Evolutionary conservation across 2,797 vertebrate species (phyloP).

Genomic region (Falco columbarius): DNA sequence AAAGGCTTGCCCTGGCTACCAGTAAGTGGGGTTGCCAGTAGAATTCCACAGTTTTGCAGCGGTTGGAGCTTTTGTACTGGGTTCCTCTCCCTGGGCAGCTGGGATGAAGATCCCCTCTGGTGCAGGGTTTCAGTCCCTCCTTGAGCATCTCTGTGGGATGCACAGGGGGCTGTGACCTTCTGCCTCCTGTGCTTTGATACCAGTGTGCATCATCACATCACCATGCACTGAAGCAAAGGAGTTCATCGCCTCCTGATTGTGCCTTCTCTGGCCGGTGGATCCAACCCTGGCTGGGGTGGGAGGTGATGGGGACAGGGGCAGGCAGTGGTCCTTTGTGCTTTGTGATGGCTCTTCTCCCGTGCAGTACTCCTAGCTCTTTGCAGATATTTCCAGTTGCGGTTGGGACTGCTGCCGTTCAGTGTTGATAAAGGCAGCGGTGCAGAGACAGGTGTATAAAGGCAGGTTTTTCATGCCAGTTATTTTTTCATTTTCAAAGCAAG

Average conservation of each 20-base stretch:
- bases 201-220: background rate
- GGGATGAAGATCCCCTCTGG: accelerated
- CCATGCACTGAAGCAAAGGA: accelerated
- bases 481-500: constrained; percentile 17
- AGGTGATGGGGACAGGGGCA: background rate
- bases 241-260: background rate
- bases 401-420: background rate
- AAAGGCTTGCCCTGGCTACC: background rate
- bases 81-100: background rate
- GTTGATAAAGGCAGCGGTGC: background rate
- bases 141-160: background rate
- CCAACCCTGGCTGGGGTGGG: background rate
- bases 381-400: background rate
- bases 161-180: background rate
- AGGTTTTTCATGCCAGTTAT: background rate
- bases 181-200: background rate
- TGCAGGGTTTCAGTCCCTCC: background rate
- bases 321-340: background rate
- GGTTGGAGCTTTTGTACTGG: background rate
- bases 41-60: background rate
- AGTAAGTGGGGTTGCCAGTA: background rate
- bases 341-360: background rate
- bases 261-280: background rate
- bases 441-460: background rate
- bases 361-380: background rate